Evolutionary conservation across 2,888 invertebrate species (phyloP).

Genomic region (Volucella inanis): DNA sequence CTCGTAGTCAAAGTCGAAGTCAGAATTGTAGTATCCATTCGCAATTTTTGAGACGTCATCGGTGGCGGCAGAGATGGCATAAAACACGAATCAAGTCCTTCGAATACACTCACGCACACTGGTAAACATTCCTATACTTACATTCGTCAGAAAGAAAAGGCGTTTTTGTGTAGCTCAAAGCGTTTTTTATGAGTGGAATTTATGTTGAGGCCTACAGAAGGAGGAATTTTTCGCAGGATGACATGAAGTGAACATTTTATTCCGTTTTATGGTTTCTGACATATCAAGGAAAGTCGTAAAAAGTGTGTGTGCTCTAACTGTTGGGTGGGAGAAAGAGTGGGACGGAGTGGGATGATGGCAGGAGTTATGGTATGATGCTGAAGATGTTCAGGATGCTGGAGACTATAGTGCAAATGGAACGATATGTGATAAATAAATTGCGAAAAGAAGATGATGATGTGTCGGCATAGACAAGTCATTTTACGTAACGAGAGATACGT

Average conservation of each 20-base stretch:
- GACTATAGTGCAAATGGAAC: constrained; percentile 56
- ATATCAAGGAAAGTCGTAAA: constrained; percentile 66
- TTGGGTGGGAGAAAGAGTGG: background rate
- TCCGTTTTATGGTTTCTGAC: constrained; percentile 65
- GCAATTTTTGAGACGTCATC: constrained; percentile 10
- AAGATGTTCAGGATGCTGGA: no score
- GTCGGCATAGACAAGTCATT: constrained; percentile 62
- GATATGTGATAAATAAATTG: constrained; percentile 62
- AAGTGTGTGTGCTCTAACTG: constrained; percentile 16
- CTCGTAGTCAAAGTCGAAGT: background rate
- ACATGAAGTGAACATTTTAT: constrained; percentile 58
- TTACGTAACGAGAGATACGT: constrained; percentile 47
- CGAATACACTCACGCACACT: constrained; percentile 1
- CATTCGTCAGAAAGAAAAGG: constrained; percentile 15
- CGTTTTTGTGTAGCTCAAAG: constrained; percentile 44
- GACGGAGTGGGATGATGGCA: background rate
- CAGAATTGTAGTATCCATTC: constrained; percentile 23
- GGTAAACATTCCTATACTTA: background rate
- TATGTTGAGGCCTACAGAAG: constrained; percentile 52
- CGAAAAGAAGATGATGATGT: constrained; percentile 62
- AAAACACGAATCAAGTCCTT: constrained; percentile 57
- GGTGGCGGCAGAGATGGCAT: constrained; percentile 36
- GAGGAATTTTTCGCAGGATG: constrained; percentile 45
- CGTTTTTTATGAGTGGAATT: constrained; percentile 64
- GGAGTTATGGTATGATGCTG: no score